phyloP scores from a whole-genome alignment of 2,797 vertebrate species.

The Molossus molossus region DNA sequence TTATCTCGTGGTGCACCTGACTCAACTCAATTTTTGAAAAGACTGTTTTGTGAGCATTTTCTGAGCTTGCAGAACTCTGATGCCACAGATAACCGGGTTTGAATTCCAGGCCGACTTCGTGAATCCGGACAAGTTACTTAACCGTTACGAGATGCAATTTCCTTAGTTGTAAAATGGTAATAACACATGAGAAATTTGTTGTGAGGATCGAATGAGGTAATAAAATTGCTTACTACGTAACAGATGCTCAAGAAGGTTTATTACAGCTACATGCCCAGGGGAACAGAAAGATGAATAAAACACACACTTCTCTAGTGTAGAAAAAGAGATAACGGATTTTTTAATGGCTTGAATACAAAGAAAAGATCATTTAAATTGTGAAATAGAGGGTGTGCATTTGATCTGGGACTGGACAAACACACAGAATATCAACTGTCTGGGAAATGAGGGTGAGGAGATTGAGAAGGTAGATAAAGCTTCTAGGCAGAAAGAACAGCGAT shows the following conservation, averaged over 20 bases:
- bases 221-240: background rate
- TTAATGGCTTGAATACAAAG: background rate
- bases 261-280: background rate
- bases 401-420: background rate
- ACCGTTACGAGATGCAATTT: background rate
- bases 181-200: background rate
- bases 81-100: background rate
- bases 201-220: constrained; percentile 14
- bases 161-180: background rate
- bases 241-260: background rate
- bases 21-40: background rate
- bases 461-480: background rate
- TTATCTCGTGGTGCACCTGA: constrained; percentile 62
- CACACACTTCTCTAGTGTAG: background rate
- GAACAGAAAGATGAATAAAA: constrained; percentile 25
- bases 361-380: background rate
- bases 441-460: background rate
- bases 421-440: background rate
- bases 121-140: background rate
- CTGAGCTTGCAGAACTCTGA: constrained; percentile 39
- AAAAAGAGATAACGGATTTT: background rate
- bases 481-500: background rate
- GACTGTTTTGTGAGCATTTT: constrained; percentile 48
- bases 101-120: background rate
- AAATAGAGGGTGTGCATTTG: background rate